Base-by-base conservation (phyloP, 2,888 invertebrate genomes). In the Lumbricus terrestris region DNA sequence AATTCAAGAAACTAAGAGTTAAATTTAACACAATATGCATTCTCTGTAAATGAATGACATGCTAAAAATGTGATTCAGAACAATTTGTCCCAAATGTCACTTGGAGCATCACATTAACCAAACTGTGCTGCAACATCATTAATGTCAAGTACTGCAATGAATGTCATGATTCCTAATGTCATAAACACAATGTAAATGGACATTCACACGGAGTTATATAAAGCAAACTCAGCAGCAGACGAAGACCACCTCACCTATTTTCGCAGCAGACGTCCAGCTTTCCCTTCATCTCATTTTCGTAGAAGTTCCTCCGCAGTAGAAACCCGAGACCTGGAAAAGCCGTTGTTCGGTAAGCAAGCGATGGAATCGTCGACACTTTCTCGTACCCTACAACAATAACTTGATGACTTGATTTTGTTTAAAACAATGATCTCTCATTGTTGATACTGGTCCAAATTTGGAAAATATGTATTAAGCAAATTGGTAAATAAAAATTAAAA, bases 301-400 rank as follows among this genome's bases (percentile, higher is more conserved):
- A 94, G 69, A 94, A 93, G 18, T 92, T 88, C 90, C 92, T 93
- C 91, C 93, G 94, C 40, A 95, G 91, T 90, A 95, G 92, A 91
- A 95, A 95, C 1, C 93, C 95, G n/a, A 95, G 93, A 15, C 95
- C 95, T 38, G 95, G 95, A 47, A 88, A 38, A 0, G 40, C 20
- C 42, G 11, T 40, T 20, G 47, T 47, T 88, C 88, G 38, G 33
- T 38, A 88, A 4, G 88, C 88, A 42, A 88, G 88, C 6, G 29
- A 33, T 40, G 88, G 40, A 42, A 40, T 40, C 16, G 40, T 88
- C 6, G 88, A 88, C n/a, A 88, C 40, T 29, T 33, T 47, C 37
- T 42, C 42, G n/a, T 88, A 88, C 33, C 88, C 88, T 88, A 33
- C 37, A 88, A 85, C 15, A 85, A 69, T 11, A 69, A 69, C 11